Evolutionary conservation across 2,113 vertebrate species (phyloP), one percentile per base, ranked within the genome.

Genomic region (Apteryx owenii): DNA sequence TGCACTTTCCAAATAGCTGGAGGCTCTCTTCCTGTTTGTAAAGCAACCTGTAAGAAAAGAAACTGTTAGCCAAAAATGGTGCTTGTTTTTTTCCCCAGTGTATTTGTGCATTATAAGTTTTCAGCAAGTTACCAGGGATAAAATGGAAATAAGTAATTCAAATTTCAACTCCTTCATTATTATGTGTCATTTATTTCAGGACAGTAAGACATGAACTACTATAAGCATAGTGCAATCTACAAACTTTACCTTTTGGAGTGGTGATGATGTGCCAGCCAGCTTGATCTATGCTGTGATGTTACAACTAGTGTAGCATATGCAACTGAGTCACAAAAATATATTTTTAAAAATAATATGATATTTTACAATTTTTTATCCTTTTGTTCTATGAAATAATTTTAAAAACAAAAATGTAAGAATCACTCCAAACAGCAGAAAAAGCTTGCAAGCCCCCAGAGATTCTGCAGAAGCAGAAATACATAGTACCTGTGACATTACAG

Each of bases 1-100:
- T 99, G 99, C 62, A 99, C 99, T 96, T 99, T 99, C 99, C 99
- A 99, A 96, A 99, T 99, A 95, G 99, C 99, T 94, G 99, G 99
- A 82, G 99, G 99, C 86, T 99, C 99, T 91, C 96, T 98, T 80
- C 99, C 99, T 61, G 97, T 97, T 98, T 97, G 98, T 98, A 99
- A 98, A 85, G 99, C 99, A 96, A 98, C 97, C 99, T 99, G 91
- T 53, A 97, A 96, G 72, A 88, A 88, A 60, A 50, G 46, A 91
- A 84, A 77, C 46, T 83, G 72, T 85, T 89, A 89, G 68, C 60
- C 88, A 76, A 36, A 85, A 95, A n/a, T 4, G 4, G 11, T 12
- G 16, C 10, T 77, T 69, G 16, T 73, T 94, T 85, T 91, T 38
- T 36, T 85, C 56, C 26, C 23, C 54, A 62, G 50, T 9, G 4